These are phyloP conservation scores for Micromesistius poutassou DNA, from an alignment of 2,797 vertebrate genomes.

Conservation along the genomic window DNA sequence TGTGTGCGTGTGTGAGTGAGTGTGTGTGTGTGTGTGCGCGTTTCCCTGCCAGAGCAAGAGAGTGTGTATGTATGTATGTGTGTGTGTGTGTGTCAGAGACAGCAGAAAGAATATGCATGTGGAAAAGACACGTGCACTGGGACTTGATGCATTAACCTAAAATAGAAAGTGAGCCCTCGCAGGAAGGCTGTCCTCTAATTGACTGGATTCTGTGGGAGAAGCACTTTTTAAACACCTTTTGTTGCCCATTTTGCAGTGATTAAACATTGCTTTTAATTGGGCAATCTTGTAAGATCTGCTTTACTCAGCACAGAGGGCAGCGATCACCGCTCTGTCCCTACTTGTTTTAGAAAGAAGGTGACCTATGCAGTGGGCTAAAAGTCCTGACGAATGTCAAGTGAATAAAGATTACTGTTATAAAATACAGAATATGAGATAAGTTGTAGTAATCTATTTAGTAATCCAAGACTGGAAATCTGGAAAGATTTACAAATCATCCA, in stretches of 20 bases:
- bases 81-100: constrained; percentile 19
- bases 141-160: constrained; percentile 59
- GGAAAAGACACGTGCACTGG: constrained; percentile 18
- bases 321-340: neutral
- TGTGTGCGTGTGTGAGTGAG: neutral
- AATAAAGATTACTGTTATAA: neutral
- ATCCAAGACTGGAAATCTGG: neutral
- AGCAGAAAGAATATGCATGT: constrained; percentile 17
- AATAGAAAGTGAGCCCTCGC: constrained; percentile 58
- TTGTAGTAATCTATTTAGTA: no score
- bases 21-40: neutral
- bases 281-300: constrained; percentile 46
- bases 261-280: constrained; percentile 66
- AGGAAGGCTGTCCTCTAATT: constrained; percentile 67
- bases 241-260: constrained; percentile 63
- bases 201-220: constrained; percentile 63
- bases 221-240: constrained; percentile 69
- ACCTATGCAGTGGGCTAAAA: neutral
- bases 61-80: constrained; percentile 19
- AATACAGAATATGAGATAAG: neutral
- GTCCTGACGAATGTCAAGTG: neutral
- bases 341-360: neutral
- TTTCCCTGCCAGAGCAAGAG: neutral
- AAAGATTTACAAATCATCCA: neutral
- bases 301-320: constrained; percentile 45